phyloP scores from a whole-genome alignment of 2,113 vertebrate genomes.

The human region DNA sequence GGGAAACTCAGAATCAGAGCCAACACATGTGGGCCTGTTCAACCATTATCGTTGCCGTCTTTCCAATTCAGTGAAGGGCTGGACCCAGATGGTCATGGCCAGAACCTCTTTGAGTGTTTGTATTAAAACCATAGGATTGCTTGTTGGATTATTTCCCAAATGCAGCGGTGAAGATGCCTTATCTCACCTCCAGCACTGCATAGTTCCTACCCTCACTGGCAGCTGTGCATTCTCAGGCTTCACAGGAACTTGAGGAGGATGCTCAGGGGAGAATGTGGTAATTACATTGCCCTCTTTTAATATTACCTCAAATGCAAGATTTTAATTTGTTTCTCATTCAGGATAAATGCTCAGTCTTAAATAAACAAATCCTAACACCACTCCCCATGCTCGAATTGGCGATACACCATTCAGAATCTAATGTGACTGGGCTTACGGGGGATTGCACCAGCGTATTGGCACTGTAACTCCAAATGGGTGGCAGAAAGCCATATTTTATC shows the following conservation, averaged over 20 bases:
- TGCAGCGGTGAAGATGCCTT: background rate
- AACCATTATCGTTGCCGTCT: background rate
- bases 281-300: conserved; percentile 25
- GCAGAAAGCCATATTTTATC: conserved; percentile 57
- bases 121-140: background rate
- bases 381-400: background rate
- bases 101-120: background rate
- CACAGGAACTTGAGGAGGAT: background rate
- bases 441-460: background rate
- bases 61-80: background rate
- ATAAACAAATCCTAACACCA: background rate
- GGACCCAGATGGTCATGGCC: background rate
- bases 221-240: background rate
- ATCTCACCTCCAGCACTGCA: background rate
- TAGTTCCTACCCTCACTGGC: background rate
- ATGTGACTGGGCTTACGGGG: background rate
- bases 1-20: background rate
- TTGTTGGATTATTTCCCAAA: background rate
- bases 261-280: background rate
- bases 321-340: conserved; percentile 63
- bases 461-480: background rate
- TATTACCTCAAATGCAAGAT: background rate
- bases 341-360: conserved; percentile 44
- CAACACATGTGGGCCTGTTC: background rate
- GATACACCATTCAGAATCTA: background rate